Conservation (phyloP, 1,140 invertebrate genomes). For the Orius laevigatus region DNA sequence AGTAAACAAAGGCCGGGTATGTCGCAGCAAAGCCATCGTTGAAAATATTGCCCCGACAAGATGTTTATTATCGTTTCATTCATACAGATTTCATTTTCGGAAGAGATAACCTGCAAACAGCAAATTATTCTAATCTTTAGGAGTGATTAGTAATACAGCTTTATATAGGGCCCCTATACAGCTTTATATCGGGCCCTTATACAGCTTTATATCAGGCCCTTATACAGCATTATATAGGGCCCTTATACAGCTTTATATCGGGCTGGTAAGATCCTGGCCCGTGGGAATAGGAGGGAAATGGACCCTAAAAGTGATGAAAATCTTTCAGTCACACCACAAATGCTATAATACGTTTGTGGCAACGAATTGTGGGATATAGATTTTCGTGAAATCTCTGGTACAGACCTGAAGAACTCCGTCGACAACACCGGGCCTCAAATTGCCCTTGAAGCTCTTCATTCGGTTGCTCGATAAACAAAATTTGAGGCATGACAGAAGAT, state of each 20-base stretch:
- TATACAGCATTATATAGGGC: neutral
- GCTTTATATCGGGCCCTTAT: too few species aligned
- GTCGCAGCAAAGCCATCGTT: constrained; percentile 13
- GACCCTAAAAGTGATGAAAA: neutral
- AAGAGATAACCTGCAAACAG: neutral
- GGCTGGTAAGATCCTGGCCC: too few species aligned
- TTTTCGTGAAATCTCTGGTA: neutral
- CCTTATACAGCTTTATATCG: too few species aligned
- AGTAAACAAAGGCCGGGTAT: neutral
- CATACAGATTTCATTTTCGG: neutral
- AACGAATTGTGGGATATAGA: neutral
- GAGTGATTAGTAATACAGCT: neutral
- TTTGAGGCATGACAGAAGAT: neutral
- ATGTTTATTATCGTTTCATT: neutral
- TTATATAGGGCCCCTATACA: neutral
- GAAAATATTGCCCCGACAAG: constrained; percentile 5
- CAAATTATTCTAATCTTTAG: neutral
- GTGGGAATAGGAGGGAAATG: too few species aligned
- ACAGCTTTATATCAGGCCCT: neutral
- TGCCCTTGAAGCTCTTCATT: constrained; percentile 6
- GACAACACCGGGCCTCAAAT: constrained; percentile 3
- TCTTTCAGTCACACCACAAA: neutral
- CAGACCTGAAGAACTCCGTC: neutral
- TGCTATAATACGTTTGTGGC: neutral
- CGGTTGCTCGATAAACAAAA: constrained; percentile 1